These are phyloP conservation scores for Eupithecia pulchellata DNA, from an alignment of 2,888 invertebrate species.

Conservation along the genomic window DNA sequence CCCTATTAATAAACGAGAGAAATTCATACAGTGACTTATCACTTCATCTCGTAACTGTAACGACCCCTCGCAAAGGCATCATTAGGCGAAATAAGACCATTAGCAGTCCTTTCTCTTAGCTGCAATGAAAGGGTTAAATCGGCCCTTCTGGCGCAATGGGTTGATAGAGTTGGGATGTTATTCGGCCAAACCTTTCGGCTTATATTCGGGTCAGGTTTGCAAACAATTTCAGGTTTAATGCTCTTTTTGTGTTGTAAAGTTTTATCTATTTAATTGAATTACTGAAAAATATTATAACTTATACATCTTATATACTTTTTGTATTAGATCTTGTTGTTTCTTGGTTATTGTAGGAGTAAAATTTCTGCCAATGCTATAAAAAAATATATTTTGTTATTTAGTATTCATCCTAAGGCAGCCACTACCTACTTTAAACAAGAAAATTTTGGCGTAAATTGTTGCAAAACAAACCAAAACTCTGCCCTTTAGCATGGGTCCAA, in stretches of 20 bases:
- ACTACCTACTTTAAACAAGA: background rate
- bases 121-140: constrained; percentile 81
- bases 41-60: constrained; percentile 79
- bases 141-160: constrained; percentile 79
- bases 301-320: no score
- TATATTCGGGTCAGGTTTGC: background rate
- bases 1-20: constrained; percentile 61
- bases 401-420: no score
- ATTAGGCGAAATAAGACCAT: constrained; percentile 84
- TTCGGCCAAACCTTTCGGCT: constrained; percentile 15
- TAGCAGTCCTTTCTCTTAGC: constrained; percentile 83
- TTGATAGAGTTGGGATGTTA: constrained; percentile 73
- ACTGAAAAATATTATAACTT: no score
- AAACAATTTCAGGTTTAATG: background rate
- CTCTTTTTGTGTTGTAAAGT: no score
- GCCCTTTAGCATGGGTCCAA: no score
- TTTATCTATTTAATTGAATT: no score
- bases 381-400: no score
- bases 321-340: no score
- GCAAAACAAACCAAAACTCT: no score
- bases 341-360: no score
- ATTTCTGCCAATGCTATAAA: no score
- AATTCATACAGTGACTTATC: constrained; percentile 81
- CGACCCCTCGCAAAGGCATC: constrained; percentile 75
- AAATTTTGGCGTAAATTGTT: no score